A percentile compares a stretch with the other conserved stretches of the same genome.
Evolutionary conservation across 2,888 invertebrate species (phyloP).

Genomic region (Synergus laeviventris): DNA sequence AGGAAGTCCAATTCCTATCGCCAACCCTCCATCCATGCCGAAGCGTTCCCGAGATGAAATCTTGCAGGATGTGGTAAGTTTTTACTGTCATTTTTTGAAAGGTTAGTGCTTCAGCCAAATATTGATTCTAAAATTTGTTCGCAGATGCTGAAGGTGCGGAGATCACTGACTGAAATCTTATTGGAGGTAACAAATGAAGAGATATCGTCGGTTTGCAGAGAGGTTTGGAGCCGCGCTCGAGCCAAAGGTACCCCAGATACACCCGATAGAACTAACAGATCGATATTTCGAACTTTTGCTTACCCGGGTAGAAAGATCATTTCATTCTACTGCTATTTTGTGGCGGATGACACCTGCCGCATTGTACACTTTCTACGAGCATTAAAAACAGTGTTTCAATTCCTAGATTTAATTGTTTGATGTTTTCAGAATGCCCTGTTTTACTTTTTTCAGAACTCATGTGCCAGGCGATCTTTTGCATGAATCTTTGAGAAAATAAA

Average conservation of each 20-base stretch:
- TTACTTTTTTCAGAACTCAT: conserved; percentile 66
- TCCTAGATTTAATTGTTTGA: conserved; percentile 71
- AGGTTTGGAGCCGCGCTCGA: conserved; percentile 88
- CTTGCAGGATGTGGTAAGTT: conserved; percentile 83
- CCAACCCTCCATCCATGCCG: conserved; percentile 57
- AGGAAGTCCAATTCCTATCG: conserved; percentile 59
- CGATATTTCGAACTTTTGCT: conserved; percentile 64
- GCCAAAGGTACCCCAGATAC: conserved; percentile 85
- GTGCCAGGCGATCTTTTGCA: conserved; percentile 25
- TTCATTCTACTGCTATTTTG: conserved; percentile 42
- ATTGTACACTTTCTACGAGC: conserved; percentile 61
- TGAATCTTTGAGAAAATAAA: conserved; percentile 11
- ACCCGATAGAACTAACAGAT: conserved; percentile 64
- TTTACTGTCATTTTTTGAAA: conserved; percentile 28
- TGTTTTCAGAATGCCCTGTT: conserved; percentile 67
- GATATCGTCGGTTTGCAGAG: conserved; percentile 89
- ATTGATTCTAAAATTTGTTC: conserved; percentile 30
- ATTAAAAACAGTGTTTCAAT: conserved; percentile 71
- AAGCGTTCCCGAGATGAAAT: conserved; percentile 80
- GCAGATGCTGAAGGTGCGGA: conserved; percentile 92
- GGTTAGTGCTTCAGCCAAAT: not conserved
- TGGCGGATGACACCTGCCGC: conserved; percentile 52
- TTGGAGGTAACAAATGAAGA: conserved; percentile 95
- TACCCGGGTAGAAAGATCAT: conserved; percentile 54
- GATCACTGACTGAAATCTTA: conserved; percentile 94